A percentile compares a stretch with the other conserved stretches of the same genome.
phyloP scores from a whole-genome alignment of 2,113 vertebrate species.

The Nibea albiflora region DNA sequence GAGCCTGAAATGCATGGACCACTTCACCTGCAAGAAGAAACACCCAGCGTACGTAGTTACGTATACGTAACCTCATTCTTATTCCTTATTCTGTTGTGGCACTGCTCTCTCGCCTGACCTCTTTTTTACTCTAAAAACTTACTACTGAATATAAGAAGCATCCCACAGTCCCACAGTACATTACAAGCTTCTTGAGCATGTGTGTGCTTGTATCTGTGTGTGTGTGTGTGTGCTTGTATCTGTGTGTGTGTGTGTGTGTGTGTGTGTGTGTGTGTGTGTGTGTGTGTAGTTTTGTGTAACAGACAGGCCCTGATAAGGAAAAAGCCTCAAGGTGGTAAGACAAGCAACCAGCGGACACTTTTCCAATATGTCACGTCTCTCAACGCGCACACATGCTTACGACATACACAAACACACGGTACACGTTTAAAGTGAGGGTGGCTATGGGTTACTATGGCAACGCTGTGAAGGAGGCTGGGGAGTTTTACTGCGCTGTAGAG shows the following conservation, averaged over 20 bases:
- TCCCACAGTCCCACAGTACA: neutral
- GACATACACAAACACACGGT: slow-evolving; percentile 13
- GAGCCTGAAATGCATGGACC: slow-evolving; percentile 1
- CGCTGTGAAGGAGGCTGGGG: slow-evolving; percentile 53
- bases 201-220: neutral
- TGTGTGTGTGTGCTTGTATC: slow-evolving; percentile 5
- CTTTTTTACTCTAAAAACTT: neutral
- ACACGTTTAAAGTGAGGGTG: neutral
- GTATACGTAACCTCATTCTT: neutral
- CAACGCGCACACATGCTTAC: neutral
- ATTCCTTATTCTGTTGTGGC: too few species aligned
- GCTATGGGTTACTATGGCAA: slow-evolving; percentile 70
- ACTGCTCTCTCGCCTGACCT: neutral
- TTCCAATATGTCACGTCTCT: slow-evolving; percentile 47
- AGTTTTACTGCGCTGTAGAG: slow-evolving; percentile 47
- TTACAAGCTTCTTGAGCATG: neutral
- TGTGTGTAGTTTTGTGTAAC: neutral
- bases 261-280: neutral
- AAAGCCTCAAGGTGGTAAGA: slow-evolving; percentile 37
- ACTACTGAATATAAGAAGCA: neutral
- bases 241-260: slow-evolving; percentile 7
- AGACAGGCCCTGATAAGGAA: slow-evolving; percentile 14
- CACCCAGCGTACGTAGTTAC: neutral
- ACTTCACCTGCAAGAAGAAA: neutral
- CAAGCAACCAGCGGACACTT: slow-evolving; percentile 34